Conservation (phyloP, 2,113 vertebrate species). For the Ceratotherium simum region DNA sequence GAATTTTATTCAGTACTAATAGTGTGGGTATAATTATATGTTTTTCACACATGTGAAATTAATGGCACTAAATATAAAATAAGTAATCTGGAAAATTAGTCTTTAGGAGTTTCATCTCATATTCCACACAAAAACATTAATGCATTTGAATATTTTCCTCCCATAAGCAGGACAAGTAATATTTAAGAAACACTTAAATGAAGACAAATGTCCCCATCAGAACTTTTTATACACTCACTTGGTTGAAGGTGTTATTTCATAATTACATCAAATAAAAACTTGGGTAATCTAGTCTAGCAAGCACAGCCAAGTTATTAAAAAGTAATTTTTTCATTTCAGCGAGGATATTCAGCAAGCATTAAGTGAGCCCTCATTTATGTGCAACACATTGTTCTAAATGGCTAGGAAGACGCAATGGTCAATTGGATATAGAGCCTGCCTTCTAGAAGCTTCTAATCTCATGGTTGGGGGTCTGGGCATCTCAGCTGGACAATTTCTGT, state of each 20-base stretch:
- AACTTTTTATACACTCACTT: constrained; percentile 6
- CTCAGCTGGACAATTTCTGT: not conserved
- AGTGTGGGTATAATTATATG: constrained; percentile 80
- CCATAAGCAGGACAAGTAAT: constrained; percentile 5
- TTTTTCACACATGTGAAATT: constrained; percentile 82
- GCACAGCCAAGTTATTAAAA: constrained; percentile 53
- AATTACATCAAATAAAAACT: constrained; percentile 68
- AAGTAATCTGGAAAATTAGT: constrained; percentile 82
- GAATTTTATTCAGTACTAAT: constrained; percentile 77
- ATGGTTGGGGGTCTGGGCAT: rapidly evolving
- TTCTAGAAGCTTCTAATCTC: not conserved
- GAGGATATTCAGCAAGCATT: not conserved
- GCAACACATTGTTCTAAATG: rapidly evolving
- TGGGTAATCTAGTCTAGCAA: constrained; percentile 16
- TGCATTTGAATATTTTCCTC: constrained; percentile 47
- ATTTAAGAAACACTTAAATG: constrained; percentile 52
- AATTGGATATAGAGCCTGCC: not conserved
- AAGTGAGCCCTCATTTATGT: not conserved
- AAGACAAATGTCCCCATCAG: constrained; percentile 64
- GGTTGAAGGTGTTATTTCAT: constrained; percentile 62
- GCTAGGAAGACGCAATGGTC: rapidly evolving
- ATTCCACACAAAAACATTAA: constrained; percentile 68
- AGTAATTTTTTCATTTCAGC: not conserved
- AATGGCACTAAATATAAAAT: constrained; percentile 82
- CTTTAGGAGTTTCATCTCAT: constrained; percentile 70